phyloP scores from a whole-genome alignment of 2,113 vertebrate species.

The Parus major region DNA sequence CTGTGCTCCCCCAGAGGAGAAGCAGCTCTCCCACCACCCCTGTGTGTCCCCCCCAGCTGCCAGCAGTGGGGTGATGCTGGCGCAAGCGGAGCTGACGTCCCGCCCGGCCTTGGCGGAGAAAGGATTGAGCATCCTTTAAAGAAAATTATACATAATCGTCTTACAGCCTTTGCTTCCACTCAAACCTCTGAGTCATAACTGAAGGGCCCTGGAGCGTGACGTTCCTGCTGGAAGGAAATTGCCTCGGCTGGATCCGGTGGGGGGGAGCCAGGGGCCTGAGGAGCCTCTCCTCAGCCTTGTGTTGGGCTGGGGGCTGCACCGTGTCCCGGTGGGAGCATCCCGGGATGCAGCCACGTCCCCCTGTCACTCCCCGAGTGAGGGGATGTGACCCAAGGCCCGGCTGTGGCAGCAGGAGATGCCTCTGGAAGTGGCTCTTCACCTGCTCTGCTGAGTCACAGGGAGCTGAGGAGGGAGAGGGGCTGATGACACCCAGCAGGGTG shows the following conservation, averaged over 20 bases:
- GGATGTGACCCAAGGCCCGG: conserved; percentile 58
- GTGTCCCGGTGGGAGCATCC: fast-evolving
- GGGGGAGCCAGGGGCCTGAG: background rate
- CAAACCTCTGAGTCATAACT: conserved; percentile 63
- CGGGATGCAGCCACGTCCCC: background rate
- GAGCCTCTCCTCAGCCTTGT: background rate
- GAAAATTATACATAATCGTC: conserved; percentile 60
- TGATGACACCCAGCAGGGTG: background rate
- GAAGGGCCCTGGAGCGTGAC: conserved; percentile 61
- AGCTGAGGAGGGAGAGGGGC: background rate
- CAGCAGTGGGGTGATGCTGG: background rate
- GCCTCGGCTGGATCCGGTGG: conserved; percentile 20
- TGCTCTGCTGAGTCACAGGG: background rate
- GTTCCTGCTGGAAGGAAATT: conserved; percentile 61
- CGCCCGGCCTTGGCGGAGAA: background rate
- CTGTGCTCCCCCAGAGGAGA: background rate
- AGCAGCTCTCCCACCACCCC: background rate
- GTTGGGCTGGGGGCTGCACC: fast-evolving
- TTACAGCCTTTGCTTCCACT: conserved; percentile 28
- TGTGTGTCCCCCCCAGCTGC: background rate
- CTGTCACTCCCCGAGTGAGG: background rate
- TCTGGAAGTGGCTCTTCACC: background rate
- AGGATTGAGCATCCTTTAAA: conserved; percentile 58
- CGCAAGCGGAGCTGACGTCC: conserved; percentile 39
- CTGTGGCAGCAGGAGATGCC: conserved; percentile 56